Evolutionary conservation across 2,113 vertebrate species (phyloP).

Genomic region (Enhydra lutris): DNA sequence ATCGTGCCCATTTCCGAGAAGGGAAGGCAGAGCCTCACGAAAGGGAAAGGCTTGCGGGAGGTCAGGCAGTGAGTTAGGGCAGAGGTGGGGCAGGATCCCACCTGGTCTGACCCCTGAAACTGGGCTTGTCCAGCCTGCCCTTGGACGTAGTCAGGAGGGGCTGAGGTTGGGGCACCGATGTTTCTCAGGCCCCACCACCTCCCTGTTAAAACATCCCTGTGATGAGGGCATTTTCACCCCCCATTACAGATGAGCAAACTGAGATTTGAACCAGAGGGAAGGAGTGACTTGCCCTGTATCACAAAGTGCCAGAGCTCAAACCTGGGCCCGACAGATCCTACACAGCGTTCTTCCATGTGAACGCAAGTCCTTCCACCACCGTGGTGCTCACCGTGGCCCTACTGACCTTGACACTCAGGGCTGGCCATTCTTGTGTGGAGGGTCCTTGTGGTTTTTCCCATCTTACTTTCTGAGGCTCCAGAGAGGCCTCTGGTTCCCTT

Average conservation of each 20-base stretch:
- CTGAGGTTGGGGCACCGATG: not conserved
- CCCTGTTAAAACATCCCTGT: not conserved
- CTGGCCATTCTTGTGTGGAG: not conserved
- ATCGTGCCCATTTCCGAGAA: not conserved
- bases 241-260: not conserved
- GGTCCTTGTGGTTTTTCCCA: not conserved
- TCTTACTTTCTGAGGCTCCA: not conserved
- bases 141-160: not conserved
- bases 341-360: not conserved
- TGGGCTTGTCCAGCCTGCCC: not conserved
- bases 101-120: not conserved
- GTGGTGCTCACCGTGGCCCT: accelerated
- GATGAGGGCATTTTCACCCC: not conserved
- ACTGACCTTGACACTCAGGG: not conserved
- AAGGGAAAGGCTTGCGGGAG: not conserved
- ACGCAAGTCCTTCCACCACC: not conserved
- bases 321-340: not conserved
- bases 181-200: not conserved
- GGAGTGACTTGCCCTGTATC: not conserved
- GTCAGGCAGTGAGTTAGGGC: not conserved
- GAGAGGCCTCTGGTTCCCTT: not conserved
- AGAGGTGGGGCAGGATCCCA: not conserved
- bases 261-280: not conserved
- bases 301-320: not conserved
- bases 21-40: not conserved